phyloP scores from a whole-genome alignment of 2,113 vertebrate genomes.

The Hemiscyllium ocellatum region DNA sequence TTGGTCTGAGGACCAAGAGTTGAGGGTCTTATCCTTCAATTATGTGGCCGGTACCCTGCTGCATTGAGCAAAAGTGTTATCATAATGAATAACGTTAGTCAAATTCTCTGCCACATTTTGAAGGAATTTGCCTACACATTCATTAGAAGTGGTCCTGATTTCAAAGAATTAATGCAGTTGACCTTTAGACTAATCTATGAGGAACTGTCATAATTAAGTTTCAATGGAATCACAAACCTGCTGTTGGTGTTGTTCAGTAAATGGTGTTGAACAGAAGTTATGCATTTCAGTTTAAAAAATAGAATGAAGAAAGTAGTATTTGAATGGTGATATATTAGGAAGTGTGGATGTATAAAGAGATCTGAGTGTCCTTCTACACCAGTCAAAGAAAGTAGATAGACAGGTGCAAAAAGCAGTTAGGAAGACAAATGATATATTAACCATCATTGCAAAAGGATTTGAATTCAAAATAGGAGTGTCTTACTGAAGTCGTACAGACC shows the following conservation, averaged over 20 bases:
- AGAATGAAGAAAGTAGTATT: no score
- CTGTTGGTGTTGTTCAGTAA: neutral
- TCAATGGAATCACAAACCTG: neutral
- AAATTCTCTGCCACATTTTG: neutral
- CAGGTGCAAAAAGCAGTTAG: no score
- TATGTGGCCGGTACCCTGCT: neutral
- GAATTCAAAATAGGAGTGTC: no score
- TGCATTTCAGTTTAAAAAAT: no score
- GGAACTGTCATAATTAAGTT: neutral
- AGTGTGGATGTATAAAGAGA: no score
- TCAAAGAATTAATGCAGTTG: neutral
- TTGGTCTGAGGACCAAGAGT: neutral
- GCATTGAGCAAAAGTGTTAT: neutral
- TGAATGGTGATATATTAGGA: no score
- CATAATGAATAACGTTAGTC: neutral
- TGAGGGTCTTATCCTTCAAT: constrained; percentile 1
- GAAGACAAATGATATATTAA: no score
- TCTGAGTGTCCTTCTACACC: no score
- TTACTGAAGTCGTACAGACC: no score
- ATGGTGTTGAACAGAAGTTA: neutral
- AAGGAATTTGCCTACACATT: neutral
- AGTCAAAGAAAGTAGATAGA: no score
- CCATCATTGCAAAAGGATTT: no score
- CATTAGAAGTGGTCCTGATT: neutral
- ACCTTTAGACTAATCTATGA: neutral